Percentiles rank a stretch among this genome's conserved stretches.
Conservation (phyloP, 2,113 vertebrate species). For the Emydocephalus ijimae region DNA sequence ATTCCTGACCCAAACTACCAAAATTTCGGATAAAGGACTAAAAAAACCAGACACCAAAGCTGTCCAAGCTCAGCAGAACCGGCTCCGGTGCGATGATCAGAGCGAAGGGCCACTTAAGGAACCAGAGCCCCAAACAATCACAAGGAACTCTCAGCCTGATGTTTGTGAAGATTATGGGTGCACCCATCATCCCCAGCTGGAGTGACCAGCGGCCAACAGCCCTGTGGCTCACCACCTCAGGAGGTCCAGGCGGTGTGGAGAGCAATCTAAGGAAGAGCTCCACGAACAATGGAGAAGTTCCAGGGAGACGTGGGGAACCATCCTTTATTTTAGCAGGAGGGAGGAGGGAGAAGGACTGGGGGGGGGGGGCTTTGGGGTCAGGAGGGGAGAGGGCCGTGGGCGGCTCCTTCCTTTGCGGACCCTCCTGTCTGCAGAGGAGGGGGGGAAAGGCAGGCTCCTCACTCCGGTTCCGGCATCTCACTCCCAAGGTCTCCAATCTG, state of each 20-base stretch:
- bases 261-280: not conserved
- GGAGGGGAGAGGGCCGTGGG: not conserved
- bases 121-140: not conserved
- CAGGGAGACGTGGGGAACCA: slow-evolving; percentile 9
- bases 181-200: not conserved
- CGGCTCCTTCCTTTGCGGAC: not conserved
- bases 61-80: not conserved
- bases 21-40: not conserved
- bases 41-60: not conserved
- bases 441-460: not conserved
- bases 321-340: not conserved
- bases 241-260: too few species aligned
- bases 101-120: not conserved
- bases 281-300: too few species aligned
- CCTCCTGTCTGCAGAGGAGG: not conserved
- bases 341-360: not conserved
- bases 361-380: not conserved
- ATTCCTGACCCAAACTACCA: not conserved
- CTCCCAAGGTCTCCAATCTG: not conserved
- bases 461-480: not conserved
- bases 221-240: not conserved
- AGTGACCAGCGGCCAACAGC: not conserved
- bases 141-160: not conserved
- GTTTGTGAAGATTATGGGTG: not conserved
- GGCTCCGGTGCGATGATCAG: not conserved